A percentile compares a stretch with the other conserved stretches of the same genome.
These are phyloP conservation scores for Sesamia inferens DNA, from an alignment of 2,888 invertebrate genomes.

Conservation along the genomic window DNA sequence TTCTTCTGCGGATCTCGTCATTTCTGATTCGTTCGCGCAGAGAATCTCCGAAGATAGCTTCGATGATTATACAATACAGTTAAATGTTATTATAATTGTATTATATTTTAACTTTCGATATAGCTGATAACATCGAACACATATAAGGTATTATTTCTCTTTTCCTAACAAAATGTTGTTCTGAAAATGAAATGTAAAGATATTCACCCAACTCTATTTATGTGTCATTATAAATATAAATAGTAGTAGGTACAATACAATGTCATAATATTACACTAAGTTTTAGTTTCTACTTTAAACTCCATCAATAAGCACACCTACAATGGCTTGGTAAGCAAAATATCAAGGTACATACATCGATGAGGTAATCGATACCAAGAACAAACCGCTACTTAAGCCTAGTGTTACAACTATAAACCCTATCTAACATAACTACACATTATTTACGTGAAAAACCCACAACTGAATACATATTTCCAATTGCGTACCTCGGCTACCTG, in stretches of 20 bases:
- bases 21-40: too few relatives aligned
- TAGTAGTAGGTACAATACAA: neutral
- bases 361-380: neutral
- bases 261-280: neutral
- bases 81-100: neutral
- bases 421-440: neutral
- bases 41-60: too few relatives aligned
- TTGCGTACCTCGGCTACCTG: constrained; percentile 6
- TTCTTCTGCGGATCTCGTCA: too few relatives aligned
- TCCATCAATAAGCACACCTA: neutral
- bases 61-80: neutral
- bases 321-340: neutral
- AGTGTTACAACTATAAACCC: neutral
- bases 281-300: neutral
- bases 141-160: neutral
- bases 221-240: neutral
- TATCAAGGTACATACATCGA: neutral
- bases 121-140: neutral
- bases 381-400: constrained; percentile 7
- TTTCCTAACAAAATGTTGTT: neutral
- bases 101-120: neutral
- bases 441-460: constrained; percentile 18
- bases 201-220: neutral
- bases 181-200: neutral
- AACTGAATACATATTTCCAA: constrained; percentile 6